Evolutionary conservation across 2,888 invertebrate species (phyloP).

Genomic region (Aelia acuminata): DNA sequence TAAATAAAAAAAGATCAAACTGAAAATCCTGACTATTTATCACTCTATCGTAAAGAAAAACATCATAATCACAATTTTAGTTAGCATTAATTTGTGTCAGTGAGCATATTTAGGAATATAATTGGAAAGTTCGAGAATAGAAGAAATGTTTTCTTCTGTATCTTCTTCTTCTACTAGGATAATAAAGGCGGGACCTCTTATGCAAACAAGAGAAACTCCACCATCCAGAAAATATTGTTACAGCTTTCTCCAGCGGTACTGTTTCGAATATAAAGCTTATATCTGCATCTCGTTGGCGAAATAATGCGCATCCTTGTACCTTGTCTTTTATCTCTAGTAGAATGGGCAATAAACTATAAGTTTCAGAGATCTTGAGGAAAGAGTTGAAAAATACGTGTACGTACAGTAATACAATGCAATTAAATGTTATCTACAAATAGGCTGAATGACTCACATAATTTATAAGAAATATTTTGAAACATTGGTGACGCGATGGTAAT

Average conservation of each 20-base stretch:
- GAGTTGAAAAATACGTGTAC: no score
- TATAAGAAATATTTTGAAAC: no score
- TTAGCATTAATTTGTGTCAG: no score
- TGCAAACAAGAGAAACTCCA: conserved; percentile 47
- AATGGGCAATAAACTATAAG: background rate
- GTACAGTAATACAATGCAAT: background rate
- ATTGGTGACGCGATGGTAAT: no score
- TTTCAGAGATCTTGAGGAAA: background rate
- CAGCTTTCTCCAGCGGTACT: background rate
- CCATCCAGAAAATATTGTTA: conserved; percentile 39
- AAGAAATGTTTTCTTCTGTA: background rate
- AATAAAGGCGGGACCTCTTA: conserved; percentile 15
- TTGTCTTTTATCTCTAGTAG: background rate
- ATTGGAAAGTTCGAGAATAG: background rate
- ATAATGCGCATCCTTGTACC: background rate
- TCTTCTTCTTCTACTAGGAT: background rate
- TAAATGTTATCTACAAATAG: background rate
- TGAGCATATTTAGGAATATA: no score
- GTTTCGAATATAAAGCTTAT: conserved; percentile 31
- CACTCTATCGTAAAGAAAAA: no score
- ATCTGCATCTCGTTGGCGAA: background rate
- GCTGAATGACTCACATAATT: no score
- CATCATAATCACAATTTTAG: no score
- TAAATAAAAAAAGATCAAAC: no score
- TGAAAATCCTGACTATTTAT: no score